phyloP scores from a whole-genome alignment of 2,888 invertebrate species.

The Oscheius sp. region DNA sequence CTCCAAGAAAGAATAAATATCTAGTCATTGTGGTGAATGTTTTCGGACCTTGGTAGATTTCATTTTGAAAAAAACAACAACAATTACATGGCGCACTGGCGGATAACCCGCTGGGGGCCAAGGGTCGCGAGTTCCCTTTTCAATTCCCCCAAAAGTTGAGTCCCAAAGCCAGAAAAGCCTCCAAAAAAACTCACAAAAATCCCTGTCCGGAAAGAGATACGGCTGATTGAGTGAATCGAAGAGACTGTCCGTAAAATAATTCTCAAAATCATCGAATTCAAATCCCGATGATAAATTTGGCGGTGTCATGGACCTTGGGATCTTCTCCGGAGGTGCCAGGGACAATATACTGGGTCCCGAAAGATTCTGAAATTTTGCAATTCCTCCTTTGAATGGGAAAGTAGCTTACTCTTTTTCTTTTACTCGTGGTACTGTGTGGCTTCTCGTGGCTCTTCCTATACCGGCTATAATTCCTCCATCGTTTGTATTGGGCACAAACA shows the following conservation, averaged over 20 bases:
- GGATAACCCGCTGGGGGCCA: too few relatives aligned
- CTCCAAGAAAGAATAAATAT: too few relatives aligned
- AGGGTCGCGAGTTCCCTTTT: too few relatives aligned
- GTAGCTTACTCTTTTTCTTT: constrained; percentile 21
- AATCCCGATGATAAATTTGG: constrained; percentile 60
- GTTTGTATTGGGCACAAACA: constrained; percentile 97
- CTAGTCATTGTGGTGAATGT: too few relatives aligned
- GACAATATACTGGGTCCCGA: neutral
- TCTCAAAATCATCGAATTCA: constrained; percentile 71
- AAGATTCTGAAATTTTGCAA: constrained; percentile 26
- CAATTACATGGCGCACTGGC: too few relatives aligned
- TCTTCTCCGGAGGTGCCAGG: constrained; percentile 15
- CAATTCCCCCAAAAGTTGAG: too few relatives aligned
- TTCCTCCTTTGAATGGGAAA: constrained; percentile 33
- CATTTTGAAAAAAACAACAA: too few relatives aligned
- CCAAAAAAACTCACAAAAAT: constrained; percentile 77
- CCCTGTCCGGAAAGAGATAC: constrained; percentile 95
- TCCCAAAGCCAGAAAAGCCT: too few relatives aligned
- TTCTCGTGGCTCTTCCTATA: constrained; percentile 39
- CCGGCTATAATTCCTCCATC: constrained; percentile 87
- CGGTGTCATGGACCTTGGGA: constrained; percentile 62
- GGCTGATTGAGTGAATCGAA: constrained; percentile 79
- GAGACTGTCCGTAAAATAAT: constrained; percentile 75
- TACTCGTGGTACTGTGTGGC: constrained; percentile 35
- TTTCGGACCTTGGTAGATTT: too few relatives aligned